A percentile compares a stretch with the other conserved stretches of the same genome.
Evolutionary conservation across 2,888 invertebrate genomes (phyloP).

Genomic region (Cryptophagus acutangulus): DNA sequence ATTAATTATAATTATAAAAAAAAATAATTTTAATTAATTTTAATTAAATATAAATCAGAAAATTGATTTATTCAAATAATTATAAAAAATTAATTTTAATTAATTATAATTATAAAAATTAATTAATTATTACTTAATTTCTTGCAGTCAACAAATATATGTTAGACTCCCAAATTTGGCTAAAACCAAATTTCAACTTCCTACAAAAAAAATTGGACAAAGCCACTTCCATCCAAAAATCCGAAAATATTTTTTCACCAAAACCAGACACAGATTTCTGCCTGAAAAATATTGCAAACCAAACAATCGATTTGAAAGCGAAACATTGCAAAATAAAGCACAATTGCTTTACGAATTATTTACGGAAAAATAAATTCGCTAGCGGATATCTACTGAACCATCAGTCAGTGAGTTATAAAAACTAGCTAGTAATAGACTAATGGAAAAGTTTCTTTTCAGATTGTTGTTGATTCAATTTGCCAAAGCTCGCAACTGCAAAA

Average conservation of each 20-base stretch:
- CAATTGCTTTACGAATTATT: conserved; percentile 25
- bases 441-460: conserved; percentile 19
- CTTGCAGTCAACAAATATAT: too few relatives aligned
- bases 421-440: not conserved
- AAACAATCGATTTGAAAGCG: conserved; percentile 7
- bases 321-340: conserved; percentile 19
- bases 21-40: too few relatives aligned
- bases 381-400: conserved; percentile 28
- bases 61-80: too few relatives aligned
- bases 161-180: too few relatives aligned
- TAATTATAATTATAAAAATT: too few relatives aligned
- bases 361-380: conserved; percentile 13
- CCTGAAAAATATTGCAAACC: conserved; percentile 24
- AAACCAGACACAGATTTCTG: conserved; percentile 26
- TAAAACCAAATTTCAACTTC: too few relatives aligned
- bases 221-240: too few relatives aligned
- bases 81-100: too few relatives aligned
- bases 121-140: too few relatives aligned
- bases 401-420: conserved; percentile 21
- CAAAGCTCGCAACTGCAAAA: conserved; percentile 26
- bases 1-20: too few relatives aligned
- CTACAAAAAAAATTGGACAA: too few relatives aligned
- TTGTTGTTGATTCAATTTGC: conserved; percentile 29
- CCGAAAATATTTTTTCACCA: not conserved
- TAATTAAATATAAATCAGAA: too few relatives aligned